Conservation (phyloP, 2,797 vertebrate species). For the Yasuhikotakia modesta region DNA sequence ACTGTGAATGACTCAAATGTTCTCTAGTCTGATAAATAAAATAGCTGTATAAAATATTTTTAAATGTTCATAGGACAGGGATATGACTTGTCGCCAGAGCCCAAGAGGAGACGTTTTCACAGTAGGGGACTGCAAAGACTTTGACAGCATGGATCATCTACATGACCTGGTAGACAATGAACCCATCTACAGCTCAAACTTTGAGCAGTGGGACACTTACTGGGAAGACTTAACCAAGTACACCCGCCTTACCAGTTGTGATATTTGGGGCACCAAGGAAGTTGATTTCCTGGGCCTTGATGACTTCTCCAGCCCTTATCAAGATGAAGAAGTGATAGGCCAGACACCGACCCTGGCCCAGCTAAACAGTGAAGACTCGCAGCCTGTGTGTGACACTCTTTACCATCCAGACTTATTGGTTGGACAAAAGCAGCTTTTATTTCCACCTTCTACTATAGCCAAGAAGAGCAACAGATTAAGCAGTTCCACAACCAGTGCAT, state of each 20-base stretch:
- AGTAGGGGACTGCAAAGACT: constrained; percentile 87
- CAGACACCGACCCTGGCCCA: constrained; percentile 95
- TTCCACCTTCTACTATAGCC: constrained; percentile 71
- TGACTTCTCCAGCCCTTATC: constrained; percentile 97
- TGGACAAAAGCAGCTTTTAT: constrained; percentile 77
- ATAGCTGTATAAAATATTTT: too few species aligned
- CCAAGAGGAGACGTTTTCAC: constrained; percentile 87
- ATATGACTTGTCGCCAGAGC: constrained; percentile 93
- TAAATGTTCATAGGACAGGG: constrained; percentile 83
- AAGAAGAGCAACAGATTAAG: constrained; percentile 72
- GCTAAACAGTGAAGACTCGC: constrained; percentile 97
- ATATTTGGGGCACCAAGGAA: constrained; percentile 99
- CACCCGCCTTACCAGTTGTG: constrained; percentile 94
- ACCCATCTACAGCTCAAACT: constrained; percentile 86
- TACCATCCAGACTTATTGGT: constrained; percentile 86
- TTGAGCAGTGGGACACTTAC: constrained; percentile 98
- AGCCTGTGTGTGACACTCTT: constrained; percentile 90
- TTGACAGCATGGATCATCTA: constrained; percentile 89
- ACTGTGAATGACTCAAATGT: too few species aligned
- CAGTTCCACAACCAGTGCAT: constrained; percentile 63
- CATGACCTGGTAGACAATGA: constrained; percentile 88
- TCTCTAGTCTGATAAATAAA: too few species aligned
- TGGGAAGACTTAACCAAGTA: constrained; percentile 99
- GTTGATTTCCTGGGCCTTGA: constrained; percentile 97
- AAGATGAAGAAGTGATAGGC: constrained; percentile 96